Conservation (phyloP, 2,113 vertebrate species). For the Anarrhichthys ocellatus region DNA sequence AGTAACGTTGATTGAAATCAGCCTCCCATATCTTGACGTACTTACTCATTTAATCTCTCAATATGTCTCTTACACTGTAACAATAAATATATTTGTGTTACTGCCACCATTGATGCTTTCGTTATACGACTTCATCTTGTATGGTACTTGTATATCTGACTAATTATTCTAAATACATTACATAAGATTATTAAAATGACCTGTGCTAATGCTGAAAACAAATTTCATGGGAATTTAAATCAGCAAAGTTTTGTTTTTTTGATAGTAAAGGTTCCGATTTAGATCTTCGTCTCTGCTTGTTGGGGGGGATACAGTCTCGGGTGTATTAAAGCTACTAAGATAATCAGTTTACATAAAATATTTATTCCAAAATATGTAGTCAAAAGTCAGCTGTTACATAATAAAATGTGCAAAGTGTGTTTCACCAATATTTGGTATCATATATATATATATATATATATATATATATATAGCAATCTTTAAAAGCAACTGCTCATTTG, state of each 20-base stretch:
- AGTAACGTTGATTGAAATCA: too few species aligned
- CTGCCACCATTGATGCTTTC: background rate
- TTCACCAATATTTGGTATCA: conserved; percentile 13
- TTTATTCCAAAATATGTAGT: conserved; percentile 35
- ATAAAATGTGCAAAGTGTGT: conserved; percentile 26
- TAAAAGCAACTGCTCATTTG: background rate
- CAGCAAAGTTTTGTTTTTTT: background rate
- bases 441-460: background rate
- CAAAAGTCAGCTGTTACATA: conserved; percentile 1
- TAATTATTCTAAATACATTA: too few species aligned
- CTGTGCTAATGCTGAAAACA: background rate
- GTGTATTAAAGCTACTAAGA: background rate
- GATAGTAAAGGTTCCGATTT: background rate
- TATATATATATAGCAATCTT: background rate
- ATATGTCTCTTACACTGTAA: too few species aligned
- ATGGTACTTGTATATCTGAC: background rate
- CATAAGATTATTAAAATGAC: background rate
- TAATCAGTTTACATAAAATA: background rate
- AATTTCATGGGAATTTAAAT: background rate
- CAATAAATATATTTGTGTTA: background rate
- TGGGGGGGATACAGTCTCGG: background rate
- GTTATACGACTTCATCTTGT: background rate
- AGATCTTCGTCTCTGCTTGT: background rate
- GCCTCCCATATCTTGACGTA: too few species aligned
- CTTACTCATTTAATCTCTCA: too few species aligned